These are phyloP conservation scores for Limenitis arthemis DNA, from an alignment of 2,888 invertebrate genomes.

Conservation along the genomic window DNA sequence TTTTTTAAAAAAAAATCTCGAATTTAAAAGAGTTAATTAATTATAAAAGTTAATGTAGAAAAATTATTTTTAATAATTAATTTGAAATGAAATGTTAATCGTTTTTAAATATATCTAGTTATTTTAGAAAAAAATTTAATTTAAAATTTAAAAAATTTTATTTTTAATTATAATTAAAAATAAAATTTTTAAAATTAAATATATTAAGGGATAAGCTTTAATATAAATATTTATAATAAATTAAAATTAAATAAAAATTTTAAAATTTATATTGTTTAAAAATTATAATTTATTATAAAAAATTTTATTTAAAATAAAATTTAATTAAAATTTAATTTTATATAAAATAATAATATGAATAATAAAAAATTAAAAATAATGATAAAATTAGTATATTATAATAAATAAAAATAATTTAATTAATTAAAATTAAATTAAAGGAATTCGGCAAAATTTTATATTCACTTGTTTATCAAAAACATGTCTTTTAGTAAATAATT, in stretches of 20 bases:
- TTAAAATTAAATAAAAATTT: slow-evolving; percentile 47
- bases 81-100: slow-evolving; percentile 77
- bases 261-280: no score
- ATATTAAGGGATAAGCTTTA: slow-evolving; percentile 74
- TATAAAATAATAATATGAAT: no score
- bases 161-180: slow-evolving; percentile 33
- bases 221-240: slow-evolving; percentile 68
- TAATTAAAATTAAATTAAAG: slow-evolving; percentile 42
- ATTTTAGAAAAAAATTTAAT: slow-evolving; percentile 72
- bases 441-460: slow-evolving; percentile 76
- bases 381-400: no score
- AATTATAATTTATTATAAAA: no score
- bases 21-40: slow-evolving; percentile 74
- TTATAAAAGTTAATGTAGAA: slow-evolving; percentile 71
- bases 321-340: no score
- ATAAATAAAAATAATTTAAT: no score
- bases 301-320: no score
- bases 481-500: slow-evolving; percentile 72
- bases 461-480: slow-evolving; percentile 86
- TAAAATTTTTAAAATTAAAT: slow-evolving; percentile 47
- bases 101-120: slow-evolving; percentile 79
- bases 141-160: slow-evolving; percentile 63
- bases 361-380: no score
- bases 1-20: no score
- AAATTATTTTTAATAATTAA: slow-evolving; percentile 74